Base-by-base conservation (phyloP, 2,888 invertebrate genomes). In the Torymus auratus region DNA sequence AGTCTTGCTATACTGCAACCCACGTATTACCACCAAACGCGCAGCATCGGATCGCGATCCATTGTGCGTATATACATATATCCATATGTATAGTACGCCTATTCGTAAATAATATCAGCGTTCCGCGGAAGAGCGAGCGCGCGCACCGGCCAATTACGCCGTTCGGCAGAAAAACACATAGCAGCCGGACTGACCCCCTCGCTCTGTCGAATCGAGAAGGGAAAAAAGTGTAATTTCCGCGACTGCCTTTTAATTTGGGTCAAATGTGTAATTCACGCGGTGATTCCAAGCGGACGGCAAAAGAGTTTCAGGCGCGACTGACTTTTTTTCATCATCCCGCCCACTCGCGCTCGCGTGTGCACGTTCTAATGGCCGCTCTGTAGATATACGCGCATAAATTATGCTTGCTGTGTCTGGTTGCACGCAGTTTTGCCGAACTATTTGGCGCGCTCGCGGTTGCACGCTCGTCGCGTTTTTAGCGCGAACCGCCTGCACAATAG, bases 231-330 rank as follows among this genome's bases (percentile, higher is more conserved):
- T 72, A 72, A 78, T 78, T 78, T 67, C 73, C 69, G 11, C 70
- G 70, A 53, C 53, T 75, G 20, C 70, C 60, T 75, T 80, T 80
- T 70, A 70, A 80, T 75, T 80, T 67, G 2, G 70, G 75, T 65
- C 70, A 75, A 65, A 79, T 69, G 52, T 28, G 58, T 65, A 70
- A 79, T 74, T 74, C 53, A 52, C 20, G 56, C n/a, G 65, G 56
- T 55, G 28, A 56, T 50, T 60, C 60, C 55, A 2, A 28, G 28
- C 1, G 28, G 28, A 28, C 28, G 28, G 7, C 7, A 28, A 28
- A 28, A 28, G 28, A 28, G 28, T 28, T 28, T 28, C 28, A 28
- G 28, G 28, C 28, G 3, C 28, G 28, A 28, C 28, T 2, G 28
- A 28, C 7, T 28, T 7, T 28, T 28, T 28, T 28, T 28, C 7